Evolutionary conservation across 2,888 invertebrate genomes (phyloP).

Genomic region (Selenia dentaria): DNA sequence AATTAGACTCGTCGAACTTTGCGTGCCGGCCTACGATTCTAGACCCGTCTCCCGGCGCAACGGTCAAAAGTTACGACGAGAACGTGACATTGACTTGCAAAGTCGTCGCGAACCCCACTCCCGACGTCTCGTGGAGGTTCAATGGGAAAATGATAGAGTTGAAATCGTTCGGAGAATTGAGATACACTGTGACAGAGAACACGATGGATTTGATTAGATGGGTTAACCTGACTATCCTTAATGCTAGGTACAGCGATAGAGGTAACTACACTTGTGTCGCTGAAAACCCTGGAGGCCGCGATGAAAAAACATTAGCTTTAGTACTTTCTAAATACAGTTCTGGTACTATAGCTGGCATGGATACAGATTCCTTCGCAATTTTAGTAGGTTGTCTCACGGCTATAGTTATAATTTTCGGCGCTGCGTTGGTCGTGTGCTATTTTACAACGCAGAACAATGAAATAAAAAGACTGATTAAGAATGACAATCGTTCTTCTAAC

Average conservation of each 20-base stretch:
- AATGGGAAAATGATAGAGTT: conserved; percentile 86
- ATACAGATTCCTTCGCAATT: conserved; percentile 81
- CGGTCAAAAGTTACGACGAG: conserved; percentile 87
- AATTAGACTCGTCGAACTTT: conserved; percentile 89
- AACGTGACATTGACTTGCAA: conserved; percentile 91
- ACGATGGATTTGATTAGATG: conserved; percentile 81
- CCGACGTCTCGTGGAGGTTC: conserved; percentile 90
- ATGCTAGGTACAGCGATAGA: conserved; percentile 86
- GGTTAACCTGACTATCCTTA: conserved; percentile 88
- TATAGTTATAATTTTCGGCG: conserved; percentile 76
- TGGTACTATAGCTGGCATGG: conserved; percentile 72
- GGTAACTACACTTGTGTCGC: conserved; percentile 92
- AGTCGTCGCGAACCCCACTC: conserved; percentile 90
- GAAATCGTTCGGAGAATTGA: conserved; percentile 74
- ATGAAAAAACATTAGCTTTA: conserved; percentile 90
- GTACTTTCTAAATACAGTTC: conserved; percentile 75
- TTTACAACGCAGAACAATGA: conserved; percentile 79
- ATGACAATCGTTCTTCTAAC: conserved; percentile 85
- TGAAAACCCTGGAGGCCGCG: conserved; percentile 92
- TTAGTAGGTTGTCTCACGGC: conserved; percentile 76
- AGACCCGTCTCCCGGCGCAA: conserved; percentile 85
- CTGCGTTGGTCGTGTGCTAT: conserved; percentile 78
- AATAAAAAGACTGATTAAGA: conserved; percentile 85
- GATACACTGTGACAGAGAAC: conserved; percentile 75
- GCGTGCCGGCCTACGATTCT: conserved; percentile 93